These are phyloP conservation scores for Smutsia gigantea DNA, from an alignment of 2,797 vertebrate genomes.

Conservation along the genomic window DNA sequence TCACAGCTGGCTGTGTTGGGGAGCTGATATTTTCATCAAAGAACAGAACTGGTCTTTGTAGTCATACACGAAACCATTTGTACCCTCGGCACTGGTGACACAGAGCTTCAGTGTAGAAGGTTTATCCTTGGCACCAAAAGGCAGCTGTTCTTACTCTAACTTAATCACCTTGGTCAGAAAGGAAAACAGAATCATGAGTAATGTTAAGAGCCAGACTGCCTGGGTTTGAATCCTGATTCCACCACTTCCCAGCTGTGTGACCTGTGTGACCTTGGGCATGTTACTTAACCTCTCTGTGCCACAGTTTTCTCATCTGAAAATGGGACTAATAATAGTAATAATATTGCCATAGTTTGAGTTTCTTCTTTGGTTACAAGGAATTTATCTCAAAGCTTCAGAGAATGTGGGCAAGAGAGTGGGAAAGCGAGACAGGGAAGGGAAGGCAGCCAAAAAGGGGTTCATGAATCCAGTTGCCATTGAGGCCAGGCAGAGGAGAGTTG, in stretches of 20 bases:
- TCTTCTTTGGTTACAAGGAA: neutral
- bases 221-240: neutral
- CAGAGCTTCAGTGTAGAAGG: neutral
- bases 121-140: neutral
- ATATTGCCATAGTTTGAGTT: neutral
- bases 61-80: neutral
- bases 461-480: neutral
- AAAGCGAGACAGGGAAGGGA: neutral
- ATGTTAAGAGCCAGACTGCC: neutral
- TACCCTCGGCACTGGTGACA: constrained; percentile 40
- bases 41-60: neutral
- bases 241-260: neutral
- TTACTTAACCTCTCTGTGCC: neutral
- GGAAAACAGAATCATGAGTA: neutral
- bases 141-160: neutral
- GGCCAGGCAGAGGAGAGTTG: no score
- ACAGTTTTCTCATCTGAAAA: neutral
- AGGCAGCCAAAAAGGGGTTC: neutral
- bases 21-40: constrained; percentile 72
- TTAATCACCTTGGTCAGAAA: neutral
- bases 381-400: neutral
- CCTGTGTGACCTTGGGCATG: neutral
- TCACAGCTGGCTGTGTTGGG: constrained; percentile 33
- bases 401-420: neutral
- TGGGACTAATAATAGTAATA: no score